Evolutionary conservation across 2,113 vertebrate species (phyloP), one percentile per base, ranked within the genome.

Genomic region (Gallinago undulata): DNA sequence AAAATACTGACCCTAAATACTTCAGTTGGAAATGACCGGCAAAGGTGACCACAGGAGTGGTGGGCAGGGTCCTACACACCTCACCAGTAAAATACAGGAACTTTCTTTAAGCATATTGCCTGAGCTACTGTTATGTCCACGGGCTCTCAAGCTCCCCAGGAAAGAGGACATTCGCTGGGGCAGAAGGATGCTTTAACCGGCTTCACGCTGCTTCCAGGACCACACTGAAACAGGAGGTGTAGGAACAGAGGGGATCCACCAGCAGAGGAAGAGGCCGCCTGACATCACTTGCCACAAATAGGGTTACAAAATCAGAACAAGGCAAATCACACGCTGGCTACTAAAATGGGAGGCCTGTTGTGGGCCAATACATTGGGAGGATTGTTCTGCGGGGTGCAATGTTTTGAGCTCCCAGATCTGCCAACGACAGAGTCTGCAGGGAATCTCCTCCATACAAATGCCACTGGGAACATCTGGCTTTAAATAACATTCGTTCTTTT

Each of bases 381-480:
- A 84, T 82, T 96, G 92, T 90, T 94, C 83, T 72, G 91, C 84
- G 72, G 67, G 82, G 51, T 93, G 59, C 1, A 7, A 74, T 48
- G 78, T 21, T 66, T 17, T 21, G 4, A 7, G 84, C 55, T 50
- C 81, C 80, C 78, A 73, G 69, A 56, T 78, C 62, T 87, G 90
- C 92, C 93, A 97, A 11, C 0, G 1, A 39, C 33, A 28, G 11
- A 64, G 80, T n/a, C 92, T 94, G 92, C 77, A 75, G 84, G 89
- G 92, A 96, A 79, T 72, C 94, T 96, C 74, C 86, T 79, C 94
- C 81, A 66, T 3, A 22, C 27, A 76, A 85, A 89, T 66, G 83
- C 66, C 89, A 84, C 80, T 62, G 89, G 90, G 69, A 94, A 89
- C 96, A 94, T 96, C 94, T 96, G 96, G 90, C 88, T 95, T 93